These are phyloP conservation scores for Beroe ovata DNA, from an alignment of 37 sponge, comb jelly and placozoan genomes.

Conservation along the genomic window DNA sequence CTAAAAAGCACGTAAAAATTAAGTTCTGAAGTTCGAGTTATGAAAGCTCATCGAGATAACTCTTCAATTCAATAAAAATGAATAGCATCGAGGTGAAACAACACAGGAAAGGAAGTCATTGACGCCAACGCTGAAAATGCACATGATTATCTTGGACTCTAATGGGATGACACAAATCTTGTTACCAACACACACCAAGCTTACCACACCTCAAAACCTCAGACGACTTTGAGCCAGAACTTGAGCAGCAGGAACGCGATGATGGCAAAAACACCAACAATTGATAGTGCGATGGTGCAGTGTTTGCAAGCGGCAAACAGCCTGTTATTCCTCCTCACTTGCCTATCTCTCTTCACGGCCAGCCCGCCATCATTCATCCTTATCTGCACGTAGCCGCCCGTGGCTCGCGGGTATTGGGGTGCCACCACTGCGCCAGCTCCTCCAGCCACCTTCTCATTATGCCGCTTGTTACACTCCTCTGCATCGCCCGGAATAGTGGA, in stretches of 20 bases:
- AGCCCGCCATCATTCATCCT: neutral
- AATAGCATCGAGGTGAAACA: too few species aligned
- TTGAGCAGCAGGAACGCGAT: neutral
- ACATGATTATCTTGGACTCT: too few species aligned
- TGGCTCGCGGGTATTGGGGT: neutral
- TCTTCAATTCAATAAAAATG: too few species aligned
- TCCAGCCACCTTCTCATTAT: too few species aligned
- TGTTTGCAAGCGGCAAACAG: neutral
- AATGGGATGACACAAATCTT: too few species aligned
- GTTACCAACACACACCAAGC: too few species aligned
- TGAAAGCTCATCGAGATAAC: too few species aligned
- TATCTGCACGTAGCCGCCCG: neutral
- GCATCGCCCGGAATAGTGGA: slow-evolving; percentile 23
- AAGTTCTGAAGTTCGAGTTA: too few species aligned
- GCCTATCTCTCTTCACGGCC: neutral
- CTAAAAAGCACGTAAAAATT: too few species aligned
- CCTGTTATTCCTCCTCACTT: neutral
- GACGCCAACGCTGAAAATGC: too few species aligned
- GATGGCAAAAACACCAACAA: neutral
- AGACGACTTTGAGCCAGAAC: neutral
- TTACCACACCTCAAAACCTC: too few species aligned
- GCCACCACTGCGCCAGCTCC: neutral
- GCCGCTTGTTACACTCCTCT: slow-evolving; percentile 20
- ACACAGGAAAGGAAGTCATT: too few species aligned
- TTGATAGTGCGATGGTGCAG: neutral